These are phyloP conservation scores for Sciurus vulgaris DNA, from an alignment of 2,797 vertebrate species.

Conservation along the genomic window DNA sequence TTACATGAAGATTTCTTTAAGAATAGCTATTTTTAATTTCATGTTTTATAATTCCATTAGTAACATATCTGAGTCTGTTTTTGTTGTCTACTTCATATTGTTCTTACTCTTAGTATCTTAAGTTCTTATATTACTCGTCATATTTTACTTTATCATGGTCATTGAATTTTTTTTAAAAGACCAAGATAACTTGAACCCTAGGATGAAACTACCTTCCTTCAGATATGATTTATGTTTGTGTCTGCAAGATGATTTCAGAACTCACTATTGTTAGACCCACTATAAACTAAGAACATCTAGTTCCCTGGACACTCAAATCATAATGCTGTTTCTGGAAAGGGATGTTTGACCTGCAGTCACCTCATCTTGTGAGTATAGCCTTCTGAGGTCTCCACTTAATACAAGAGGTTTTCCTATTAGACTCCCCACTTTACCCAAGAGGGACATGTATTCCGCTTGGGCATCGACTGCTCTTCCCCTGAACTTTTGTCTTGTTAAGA, in stretches of 20 bases:
- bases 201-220: neutral
- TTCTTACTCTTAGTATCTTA: neutral
- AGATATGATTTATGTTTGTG: neutral
- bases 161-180: neutral
- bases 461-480: neutral
- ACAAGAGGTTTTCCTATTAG: neutral
- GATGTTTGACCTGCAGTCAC: neutral
- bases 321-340: neutral
- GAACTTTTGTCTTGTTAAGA: neutral
- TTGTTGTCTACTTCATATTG: neutral
- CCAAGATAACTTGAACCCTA: neutral
- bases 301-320: neutral
- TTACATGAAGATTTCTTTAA: neutral
- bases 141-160: neutral
- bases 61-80: neutral
- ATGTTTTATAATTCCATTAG: neutral
- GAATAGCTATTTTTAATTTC: neutral
- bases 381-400: neutral
- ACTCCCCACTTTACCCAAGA: neutral
- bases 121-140: neutral
- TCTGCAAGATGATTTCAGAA: neutral
- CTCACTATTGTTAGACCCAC: neutral
- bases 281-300: neutral
- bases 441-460: no score
- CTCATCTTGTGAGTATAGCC: neutral